Conservation (phyloP, 2,888 invertebrate species). For the Morpho helenor region DNA sequence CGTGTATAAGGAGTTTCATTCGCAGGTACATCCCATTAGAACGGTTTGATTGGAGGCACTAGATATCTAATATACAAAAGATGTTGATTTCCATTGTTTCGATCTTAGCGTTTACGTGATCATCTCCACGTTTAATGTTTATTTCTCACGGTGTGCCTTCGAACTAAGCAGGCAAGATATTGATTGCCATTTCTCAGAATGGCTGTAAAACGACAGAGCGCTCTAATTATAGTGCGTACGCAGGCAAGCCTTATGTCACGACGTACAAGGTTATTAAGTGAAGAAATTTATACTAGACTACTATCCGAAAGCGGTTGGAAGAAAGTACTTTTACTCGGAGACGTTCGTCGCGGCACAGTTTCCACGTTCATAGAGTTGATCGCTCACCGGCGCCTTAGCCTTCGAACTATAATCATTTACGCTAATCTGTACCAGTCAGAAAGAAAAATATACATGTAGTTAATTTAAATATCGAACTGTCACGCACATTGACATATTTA, state of each 20-base stretch:
- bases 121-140: constrained; percentile 12
- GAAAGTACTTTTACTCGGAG: constrained; percentile 78
- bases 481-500: too few species aligned
- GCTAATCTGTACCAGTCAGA: constrained; percentile 32
- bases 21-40: constrained; percentile 2
- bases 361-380: constrained; percentile 51
- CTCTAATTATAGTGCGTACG: constrained; percentile 61
- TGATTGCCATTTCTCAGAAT: constrained; percentile 53
- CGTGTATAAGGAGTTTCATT: constrained; percentile 7
- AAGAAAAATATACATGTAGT: constrained; percentile 1
- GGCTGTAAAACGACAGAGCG: constrained; percentile 45
- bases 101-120: constrained; percentile 11
- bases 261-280: constrained; percentile 65
- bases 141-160: constrained; percentile 30
- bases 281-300: constrained; percentile 67
- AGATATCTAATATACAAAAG: constrained; percentile 17
- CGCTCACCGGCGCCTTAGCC: constrained; percentile 37
- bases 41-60: constrained; percentile 2
- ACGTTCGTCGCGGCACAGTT: constrained; percentile 70
- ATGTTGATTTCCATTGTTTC: constrained; percentile 15
- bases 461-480: too few species aligned
- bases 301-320: constrained; percentile 76
- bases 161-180: constrained; percentile 36
- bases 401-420: constrained; percentile 57
- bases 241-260: constrained; percentile 66